Conservation (phyloP, 2,888 invertebrate genomes). For the Stratiomys singularior region DNA sequence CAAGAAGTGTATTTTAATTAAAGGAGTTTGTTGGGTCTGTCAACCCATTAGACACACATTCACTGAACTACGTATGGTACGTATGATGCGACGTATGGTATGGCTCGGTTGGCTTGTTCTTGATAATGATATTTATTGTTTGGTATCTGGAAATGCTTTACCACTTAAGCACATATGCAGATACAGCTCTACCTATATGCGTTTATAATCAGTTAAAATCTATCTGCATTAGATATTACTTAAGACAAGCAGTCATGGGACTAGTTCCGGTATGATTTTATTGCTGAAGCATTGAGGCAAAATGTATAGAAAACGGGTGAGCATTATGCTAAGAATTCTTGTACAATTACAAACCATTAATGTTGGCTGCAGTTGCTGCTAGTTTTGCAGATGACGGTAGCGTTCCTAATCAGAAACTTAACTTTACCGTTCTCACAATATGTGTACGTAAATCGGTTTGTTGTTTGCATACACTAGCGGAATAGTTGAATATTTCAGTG, state of each 20-base stretch:
- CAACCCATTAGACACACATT: not conserved
- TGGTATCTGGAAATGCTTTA: not conserved
- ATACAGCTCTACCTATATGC: not conserved
- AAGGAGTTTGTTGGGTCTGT: not conserved
- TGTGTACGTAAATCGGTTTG: not conserved
- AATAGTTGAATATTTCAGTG: too few species aligned
- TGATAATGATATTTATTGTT: conserved; percentile 9
- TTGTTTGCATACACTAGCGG: not conserved
- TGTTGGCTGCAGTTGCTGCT: not conserved
- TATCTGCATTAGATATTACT: conserved; percentile 12
- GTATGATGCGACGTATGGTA: too few species aligned
- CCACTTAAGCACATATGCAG: not conserved
- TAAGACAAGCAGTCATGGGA: not conserved
- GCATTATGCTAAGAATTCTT: not conserved
- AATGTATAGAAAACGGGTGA: not conserved
- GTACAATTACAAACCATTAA: too few species aligned
- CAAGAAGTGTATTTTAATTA: conserved; percentile 39
- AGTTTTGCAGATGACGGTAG: not conserved
- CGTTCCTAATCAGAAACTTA: not conserved
- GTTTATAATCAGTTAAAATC: not conserved
- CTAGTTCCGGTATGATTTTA: conserved; percentile 37
- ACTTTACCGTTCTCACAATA: conserved; percentile 13
- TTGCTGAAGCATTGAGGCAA: not conserved
- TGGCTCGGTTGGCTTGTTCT: not conserved
- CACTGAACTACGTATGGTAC: not conserved